Conservation (phyloP, 53 echinoderm and acorn worm genomes). For the Antedon mediterranea region DNA sequence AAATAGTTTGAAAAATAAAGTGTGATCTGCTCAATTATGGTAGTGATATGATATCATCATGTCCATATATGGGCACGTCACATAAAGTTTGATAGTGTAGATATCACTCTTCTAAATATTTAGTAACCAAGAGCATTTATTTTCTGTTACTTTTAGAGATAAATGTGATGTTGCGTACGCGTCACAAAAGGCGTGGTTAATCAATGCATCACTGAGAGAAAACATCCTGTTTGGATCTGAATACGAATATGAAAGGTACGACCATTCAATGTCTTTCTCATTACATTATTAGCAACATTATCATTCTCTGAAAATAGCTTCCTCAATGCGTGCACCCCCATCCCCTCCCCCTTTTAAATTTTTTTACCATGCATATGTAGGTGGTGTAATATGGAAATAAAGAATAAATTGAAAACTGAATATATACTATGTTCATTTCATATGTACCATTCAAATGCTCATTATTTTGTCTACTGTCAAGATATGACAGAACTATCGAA, state of each 20-base stretch:
- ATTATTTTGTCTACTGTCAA: no score
- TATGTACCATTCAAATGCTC: no score
- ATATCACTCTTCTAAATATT: neutral
- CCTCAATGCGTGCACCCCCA: no score
- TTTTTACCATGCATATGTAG: no score
- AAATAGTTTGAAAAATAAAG: no score
- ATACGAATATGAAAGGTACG: conserved; percentile 22
- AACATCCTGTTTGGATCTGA: conserved; percentile 28
- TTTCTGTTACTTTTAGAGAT: neutral
- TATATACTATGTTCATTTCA: neutral
- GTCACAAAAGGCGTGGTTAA: conserved; percentile 7
- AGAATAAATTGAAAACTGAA: neutral
- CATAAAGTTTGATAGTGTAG: no score
- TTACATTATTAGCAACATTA: no score
- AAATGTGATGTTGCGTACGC: conserved; percentile 2
- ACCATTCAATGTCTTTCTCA: neutral
- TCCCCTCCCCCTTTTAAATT: no score
- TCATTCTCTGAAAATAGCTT: no score
- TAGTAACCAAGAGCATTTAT: neutral
- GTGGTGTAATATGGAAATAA: neutral
- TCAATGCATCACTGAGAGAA: conserved; percentile 3
- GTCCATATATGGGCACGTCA: no score
- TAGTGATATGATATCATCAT: no score
- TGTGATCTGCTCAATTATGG: no score
- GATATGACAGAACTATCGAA: conserved; percentile 30